phyloP scores from a whole-genome alignment of 2,113 vertebrate genomes.

The Apeltes quadracus region DNA sequence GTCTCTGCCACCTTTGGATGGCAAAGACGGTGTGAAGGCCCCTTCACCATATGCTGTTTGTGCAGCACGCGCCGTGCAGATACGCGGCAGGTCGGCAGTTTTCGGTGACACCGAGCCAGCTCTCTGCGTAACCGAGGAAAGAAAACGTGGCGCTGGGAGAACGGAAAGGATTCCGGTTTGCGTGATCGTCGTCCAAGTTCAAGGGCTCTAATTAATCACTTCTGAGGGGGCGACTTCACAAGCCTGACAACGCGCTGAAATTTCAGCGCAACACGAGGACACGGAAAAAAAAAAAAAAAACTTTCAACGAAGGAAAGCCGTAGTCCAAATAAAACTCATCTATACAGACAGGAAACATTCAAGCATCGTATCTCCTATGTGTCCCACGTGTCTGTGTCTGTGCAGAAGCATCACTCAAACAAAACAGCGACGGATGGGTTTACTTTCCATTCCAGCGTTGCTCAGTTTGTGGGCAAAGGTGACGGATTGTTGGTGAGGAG shows the following conservation, averaged over 20 bases:
- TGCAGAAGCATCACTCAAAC: conserved; percentile 23
- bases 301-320: conserved; percentile 12
- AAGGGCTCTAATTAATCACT: conserved; percentile 78
- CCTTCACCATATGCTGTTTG: conserved; percentile 79
- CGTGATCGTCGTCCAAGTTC: conserved; percentile 67
- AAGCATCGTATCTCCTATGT: background rate
- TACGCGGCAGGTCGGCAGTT: conserved; percentile 77
- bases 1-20: conserved; percentile 57
- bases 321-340: conserved; percentile 3
- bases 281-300: conserved; percentile 6
- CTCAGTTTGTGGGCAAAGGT: conserved; percentile 71
- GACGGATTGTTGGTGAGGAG: conserved; percentile 71
- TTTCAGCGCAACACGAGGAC: conserved; percentile 43
- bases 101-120: conserved; percentile 73
- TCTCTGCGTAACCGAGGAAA: conserved; percentile 63
- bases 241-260: conserved; percentile 59
- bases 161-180: conserved; percentile 72
- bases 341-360: background rate
- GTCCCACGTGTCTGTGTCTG: background rate
- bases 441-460: conserved; percentile 46
- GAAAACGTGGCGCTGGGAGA: conserved; percentile 68
- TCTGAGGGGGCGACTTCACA: conserved; percentile 59
- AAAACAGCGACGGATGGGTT: conserved; percentile 50
- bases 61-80: conserved; percentile 71
- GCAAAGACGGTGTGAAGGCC: conserved; percentile 65